phyloP scores from a whole-genome alignment of 2,888 invertebrate species.

The Malacosoma neustria region DNA sequence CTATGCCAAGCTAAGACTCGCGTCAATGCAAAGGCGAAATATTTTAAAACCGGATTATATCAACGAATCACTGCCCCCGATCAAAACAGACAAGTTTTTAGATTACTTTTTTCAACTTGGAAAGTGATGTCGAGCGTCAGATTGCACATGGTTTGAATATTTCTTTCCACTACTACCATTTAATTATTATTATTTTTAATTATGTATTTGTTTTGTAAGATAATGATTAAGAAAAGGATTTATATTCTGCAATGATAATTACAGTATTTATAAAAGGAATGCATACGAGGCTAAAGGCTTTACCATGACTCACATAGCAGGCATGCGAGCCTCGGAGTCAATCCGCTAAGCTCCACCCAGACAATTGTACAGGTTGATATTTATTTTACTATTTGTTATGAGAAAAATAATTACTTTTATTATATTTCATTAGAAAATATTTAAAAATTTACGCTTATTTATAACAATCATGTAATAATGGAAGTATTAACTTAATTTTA shows the following conservation, averaged over 20 bases:
- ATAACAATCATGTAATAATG: background rate
- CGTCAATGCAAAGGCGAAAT: conserved; percentile 27
- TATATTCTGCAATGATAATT: conserved; percentile 8
- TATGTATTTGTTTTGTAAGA: too few species aligned
- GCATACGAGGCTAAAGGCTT: conserved; percentile 41
- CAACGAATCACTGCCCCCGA: conserved; percentile 31
- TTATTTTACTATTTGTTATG: too few species aligned
- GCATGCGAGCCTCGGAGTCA: conserved; percentile 45
- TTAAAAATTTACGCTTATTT: too few species aligned
- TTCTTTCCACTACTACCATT: too few species aligned
- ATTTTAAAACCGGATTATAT: conserved; percentile 46
- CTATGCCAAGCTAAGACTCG: conserved; percentile 6
- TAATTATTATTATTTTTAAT: too few species aligned
- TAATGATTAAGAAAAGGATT: background rate
- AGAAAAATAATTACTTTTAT: too few species aligned
- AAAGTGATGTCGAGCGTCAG: conserved; percentile 11
- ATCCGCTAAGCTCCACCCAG: conserved; percentile 30
- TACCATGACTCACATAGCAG: conserved; percentile 54
- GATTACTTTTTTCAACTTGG: conserved; percentile 19
- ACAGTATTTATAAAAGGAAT: conserved; percentile 33
- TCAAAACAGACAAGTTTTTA: conserved; percentile 32
- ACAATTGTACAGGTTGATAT: too few species aligned
- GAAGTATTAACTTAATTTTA: conserved; percentile 8
- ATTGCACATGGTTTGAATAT: conserved; percentile 20
- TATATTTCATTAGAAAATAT: too few species aligned